Percentiles rank a stretch among this genome's conserved stretches.
phyloP scores from a whole-genome alignment of 2,113 vertebrate species.

The Muntiacus reevesi region DNA sequence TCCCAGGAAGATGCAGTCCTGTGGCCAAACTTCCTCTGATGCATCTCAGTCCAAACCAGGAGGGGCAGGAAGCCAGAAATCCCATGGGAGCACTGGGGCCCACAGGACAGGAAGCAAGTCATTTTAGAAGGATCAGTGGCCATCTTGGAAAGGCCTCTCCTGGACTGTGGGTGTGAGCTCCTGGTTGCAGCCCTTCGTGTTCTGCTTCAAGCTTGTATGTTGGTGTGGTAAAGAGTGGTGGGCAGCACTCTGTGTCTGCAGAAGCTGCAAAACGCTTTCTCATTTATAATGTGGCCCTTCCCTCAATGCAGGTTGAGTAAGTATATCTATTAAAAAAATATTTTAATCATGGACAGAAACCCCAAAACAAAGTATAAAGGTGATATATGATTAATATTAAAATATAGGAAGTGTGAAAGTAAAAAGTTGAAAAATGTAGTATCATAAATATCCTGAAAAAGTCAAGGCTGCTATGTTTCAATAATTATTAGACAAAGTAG shows the following conservation, averaged over 20 bases:
- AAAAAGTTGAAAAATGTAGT: neutral
- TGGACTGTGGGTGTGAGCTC: neutral
- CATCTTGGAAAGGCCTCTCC: no score
- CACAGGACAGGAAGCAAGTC: neutral
- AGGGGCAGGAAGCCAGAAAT: neutral
- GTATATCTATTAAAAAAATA: neutral
- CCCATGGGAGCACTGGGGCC: neutral
- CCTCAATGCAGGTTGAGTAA: neutral
- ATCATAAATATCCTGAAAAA: neutral
- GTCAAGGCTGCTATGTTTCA: neutral
- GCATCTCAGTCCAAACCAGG: neutral
- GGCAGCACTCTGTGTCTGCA: neutral
- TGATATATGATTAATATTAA: neutral
- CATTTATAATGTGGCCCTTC: neutral
- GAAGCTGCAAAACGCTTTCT: neutral
- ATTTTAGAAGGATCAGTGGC: neutral
- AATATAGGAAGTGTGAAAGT: neutral
- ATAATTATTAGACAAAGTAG: neutral
- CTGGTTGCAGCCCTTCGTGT: neutral
- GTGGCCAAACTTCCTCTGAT: neutral
- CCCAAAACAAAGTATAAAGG: neutral
- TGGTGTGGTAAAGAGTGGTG: neutral
- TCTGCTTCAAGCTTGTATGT: neutral
- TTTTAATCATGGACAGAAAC: neutral
- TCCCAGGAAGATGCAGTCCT: neutral